phyloP scores from a whole-genome alignment of 2,888 invertebrate species.

The Steinernema hermaphroditum region DNA sequence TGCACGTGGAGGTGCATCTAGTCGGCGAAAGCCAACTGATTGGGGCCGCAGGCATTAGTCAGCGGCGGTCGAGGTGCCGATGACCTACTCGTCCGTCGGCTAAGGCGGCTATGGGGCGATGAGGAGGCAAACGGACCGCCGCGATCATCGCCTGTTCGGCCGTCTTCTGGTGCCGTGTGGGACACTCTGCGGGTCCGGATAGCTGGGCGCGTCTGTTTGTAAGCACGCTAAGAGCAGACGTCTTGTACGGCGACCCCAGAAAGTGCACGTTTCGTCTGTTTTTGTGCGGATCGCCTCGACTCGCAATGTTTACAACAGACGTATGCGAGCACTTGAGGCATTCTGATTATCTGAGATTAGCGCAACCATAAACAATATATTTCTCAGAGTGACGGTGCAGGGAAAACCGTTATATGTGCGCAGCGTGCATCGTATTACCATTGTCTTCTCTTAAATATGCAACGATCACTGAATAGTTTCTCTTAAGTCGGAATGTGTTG shows the following conservation, averaged over 20 bases:
- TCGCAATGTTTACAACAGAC: not conserved
- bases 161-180: not conserved
- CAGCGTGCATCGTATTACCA: no score
- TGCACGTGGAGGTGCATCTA: not conserved
- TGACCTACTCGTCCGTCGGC: not conserved
- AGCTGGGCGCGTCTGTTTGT: not conserved
- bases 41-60: not conserved
- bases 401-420: no score
- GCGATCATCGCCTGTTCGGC: not conserved
- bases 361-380: constrained; percentile 6
- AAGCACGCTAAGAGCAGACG: not conserved
- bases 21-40: not conserved
- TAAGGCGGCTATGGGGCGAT: not conserved
- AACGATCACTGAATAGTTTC: no score
- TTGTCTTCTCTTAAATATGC: no score
- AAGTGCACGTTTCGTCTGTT: not conserved
- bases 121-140: not conserved
- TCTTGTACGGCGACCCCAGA: not conserved
- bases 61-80: not conserved
- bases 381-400: not conserved
- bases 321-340: not conserved
- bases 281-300: not conserved
- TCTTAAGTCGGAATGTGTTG: no score
- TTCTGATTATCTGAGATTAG: not conserved
- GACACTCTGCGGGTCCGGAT: not conserved